Evolutionary conservation across 1,140 invertebrate species (phyloP), one percentile per base, ranked within the genome.

Genomic region (Eumaeus atala): DNA sequence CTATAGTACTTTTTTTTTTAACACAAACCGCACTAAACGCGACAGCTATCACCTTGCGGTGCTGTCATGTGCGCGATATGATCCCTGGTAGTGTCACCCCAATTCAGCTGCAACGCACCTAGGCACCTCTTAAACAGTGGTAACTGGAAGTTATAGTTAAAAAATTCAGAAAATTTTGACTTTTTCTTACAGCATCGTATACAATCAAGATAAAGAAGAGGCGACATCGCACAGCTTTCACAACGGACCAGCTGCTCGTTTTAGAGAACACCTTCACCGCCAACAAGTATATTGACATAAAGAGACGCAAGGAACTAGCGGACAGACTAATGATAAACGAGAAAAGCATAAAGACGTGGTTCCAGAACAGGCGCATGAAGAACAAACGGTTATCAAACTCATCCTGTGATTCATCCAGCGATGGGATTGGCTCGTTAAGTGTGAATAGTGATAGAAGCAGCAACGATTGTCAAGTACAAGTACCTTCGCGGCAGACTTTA

Each of bases 311-410:
- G 21, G 59, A 80, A n/a, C 58, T 85, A 6, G 56, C 79, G 7
- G 38, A 69, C 8, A 50, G 14, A 18, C 37, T 85, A 7, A 61
- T 64, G 4, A 70, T 83, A 11, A 58, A 51, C 8, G 71, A 81
- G n/a, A 77, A 66, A 54, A 67, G 59, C 38, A 66, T 84, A 35
- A 84, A 82, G 52, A 55, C 80, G 11, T 84, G 81, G 81, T 84
- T 84, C 42, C 78, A 82, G 38, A 84, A 84, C 42, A 65, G 77
- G 54, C 67, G 81, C 54, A 81, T 79, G 77, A 84, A 76, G 42
- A 68, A 81, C 9, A 84, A 84, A 48, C 70, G 59, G 47, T 64
- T 72, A 1, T 71, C 59, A 3, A 74, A 74, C 48, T 71, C 74
- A 0, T 71, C 74, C 0, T 75, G 65, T 36, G 40, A 44, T 9